These are phyloP conservation scores for Oryctolagus cuniculus DNA, from an alignment of 2,113 vertebrate species.

Conservation along the genomic window mOryCun1.1 NC_091438.1:70561001-70561500, in stretches of 20 bases:
- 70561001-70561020: neutral
- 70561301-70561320: constrained; percentile 64
- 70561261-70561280: neutral
- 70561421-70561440: too few relatives aligned
- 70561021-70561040: neutral
- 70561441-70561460: too few relatives aligned
- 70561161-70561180: neutral
- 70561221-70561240: neutral
- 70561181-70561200: neutral
- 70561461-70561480: too few relatives aligned
- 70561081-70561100: neutral
- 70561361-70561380: constrained; percentile 44
- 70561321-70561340: constrained; percentile 38
- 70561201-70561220: neutral
- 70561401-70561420: neutral
- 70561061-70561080: neutral
- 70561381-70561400: neutral
- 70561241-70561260: neutral
- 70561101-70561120: neutral
- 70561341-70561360: neutral
- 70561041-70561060: neutral
- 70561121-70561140: neutral
- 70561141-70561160: neutral
- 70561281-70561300: neutral
- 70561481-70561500: too few relatives aligned